Evolutionary conservation across 1,140 invertebrate genomes (phyloP), one percentile per base, ranked within the genome.

Genomic region (Leptopilina boulardi): DNA sequence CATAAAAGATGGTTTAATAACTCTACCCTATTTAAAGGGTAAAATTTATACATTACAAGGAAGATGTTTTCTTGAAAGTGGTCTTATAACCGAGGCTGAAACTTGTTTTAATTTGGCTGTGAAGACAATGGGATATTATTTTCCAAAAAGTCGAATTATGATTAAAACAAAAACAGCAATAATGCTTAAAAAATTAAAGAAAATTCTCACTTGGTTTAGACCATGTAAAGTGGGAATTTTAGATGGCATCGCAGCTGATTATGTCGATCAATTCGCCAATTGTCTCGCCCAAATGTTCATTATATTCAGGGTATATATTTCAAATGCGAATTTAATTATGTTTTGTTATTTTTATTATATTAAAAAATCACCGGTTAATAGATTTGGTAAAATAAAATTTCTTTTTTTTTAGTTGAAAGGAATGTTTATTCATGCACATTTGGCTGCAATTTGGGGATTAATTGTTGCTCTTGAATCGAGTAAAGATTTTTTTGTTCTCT

Each of bases 401-500:
- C 59, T 75, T 42, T 79, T 71, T 66, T 76, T 83, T 72, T 74
- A 87, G 87, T 86, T 84, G 18, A 90, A 82, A 78, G 73, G 75
- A 11, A 90, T 91, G 84, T 85, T 85, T 41, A 83, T 88, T 6
- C 90, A 91, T 54, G 92, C 93, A 0, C 85, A 89, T 44, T 81
- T 94, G 21, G 92, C 93, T 5, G 92, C 93, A 0, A 87, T 92
- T 26, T 93, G 92, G 92, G 87, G 91, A 41, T 77, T 94, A 42
- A 91, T 90, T 75, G 88, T 90, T 44, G 91, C 92, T 1, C 77
- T 92, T 9, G 78, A 87, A 9, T 89, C 90, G 0, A 90, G 90
- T 54, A 89, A 87, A 9, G 90, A 93, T 79, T 93, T 94, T 75
- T 80, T 89, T 15, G 80, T 90, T 0, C 82, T 94, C 0, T 93